Base-by-base conservation (phyloP, 64 coral and sea anemone genomes). In the Platygyra sinensis region DNA sequence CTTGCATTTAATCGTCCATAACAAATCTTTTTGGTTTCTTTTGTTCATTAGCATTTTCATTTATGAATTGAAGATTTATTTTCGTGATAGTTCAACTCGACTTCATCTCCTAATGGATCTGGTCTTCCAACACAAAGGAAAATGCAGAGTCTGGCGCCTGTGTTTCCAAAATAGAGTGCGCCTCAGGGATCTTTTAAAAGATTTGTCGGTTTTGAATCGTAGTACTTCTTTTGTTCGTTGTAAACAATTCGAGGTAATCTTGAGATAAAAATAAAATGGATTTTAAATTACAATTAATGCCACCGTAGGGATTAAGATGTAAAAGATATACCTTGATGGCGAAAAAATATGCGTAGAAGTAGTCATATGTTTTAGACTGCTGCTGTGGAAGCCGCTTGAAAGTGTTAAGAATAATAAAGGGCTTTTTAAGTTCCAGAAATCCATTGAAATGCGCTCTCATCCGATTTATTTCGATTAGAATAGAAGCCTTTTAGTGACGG, bases 141-240 rank as follows among this genome's bases (percentile, higher is more conserved):
- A 55, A 38, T n/a, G 76, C 3, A 10, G 13, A 69, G 24, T 0
- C 27, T 85, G 81, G 63, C 22, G 81, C 60, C 63, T n/a, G 36
- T 85, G 63, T 85, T 83, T 51, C n/a, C 81, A 72, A 71, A 85
- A 71, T 64, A 85, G 51, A 69, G 10, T 64, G 19, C 10, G 60
- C 60, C 62, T 50, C 24, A 28, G 63, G 61, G 19, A 10, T 52
- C 52, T 79, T 79, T 79, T 30, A 79, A 28, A 5, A 19, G 15
- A 61, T 30, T 80, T 79, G 46, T 46, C 49, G 10, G 80, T 63
- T 83, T 83, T 65, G 80, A 10, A 62, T 46, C 17, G 22, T 17
- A 19, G 8, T 12, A 24, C 30, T 13, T 63, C 61, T 22, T 65
- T 83, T 83, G 80, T 61, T 65, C 52, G 30, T 1, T 61, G 29